phyloP scores from a whole-genome alignment of 2,113 vertebrate species.

The Pedionomus torquatus region DNA sequence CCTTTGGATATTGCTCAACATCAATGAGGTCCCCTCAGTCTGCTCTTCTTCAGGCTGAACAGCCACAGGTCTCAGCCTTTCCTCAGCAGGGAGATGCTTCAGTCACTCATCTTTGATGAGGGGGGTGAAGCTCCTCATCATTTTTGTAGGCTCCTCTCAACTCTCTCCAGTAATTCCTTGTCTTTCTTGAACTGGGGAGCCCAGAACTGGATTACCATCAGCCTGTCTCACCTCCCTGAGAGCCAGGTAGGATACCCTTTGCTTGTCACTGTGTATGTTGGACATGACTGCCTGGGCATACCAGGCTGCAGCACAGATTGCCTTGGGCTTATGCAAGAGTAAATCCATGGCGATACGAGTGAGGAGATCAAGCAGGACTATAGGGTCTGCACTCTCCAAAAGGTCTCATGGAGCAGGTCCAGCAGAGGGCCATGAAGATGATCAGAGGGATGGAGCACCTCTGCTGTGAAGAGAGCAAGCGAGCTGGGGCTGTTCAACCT shows the following conservation, averaged over 20 bases:
- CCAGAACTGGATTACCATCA: not conserved
- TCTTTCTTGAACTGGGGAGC: not conserved
- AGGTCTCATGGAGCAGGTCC: no score
- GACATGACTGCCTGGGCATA: not conserved
- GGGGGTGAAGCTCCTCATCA: not conserved
- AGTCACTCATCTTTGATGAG: not conserved
- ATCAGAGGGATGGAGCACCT: no score
- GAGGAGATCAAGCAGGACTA: not conserved
- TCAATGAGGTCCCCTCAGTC: not conserved
- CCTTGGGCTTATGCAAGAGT: not conserved
- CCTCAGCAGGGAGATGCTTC: not conserved
- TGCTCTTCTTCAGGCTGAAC: not conserved
- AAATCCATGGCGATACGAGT: not conserved
- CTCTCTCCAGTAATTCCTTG: not conserved
- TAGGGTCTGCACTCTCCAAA: not conserved
- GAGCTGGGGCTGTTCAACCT: no score
- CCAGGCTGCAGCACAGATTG: not conserved
- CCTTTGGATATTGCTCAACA: not conserved
- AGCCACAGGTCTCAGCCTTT: not conserved
- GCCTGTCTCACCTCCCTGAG: not conserved
- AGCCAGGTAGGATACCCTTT: not conserved
- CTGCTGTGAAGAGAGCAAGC: no score
- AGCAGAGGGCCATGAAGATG: no score
- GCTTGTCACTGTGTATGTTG: fast-evolving
- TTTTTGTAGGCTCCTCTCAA: not conserved